A percentile compares a stretch with the other conserved stretches of the same genome.
Conservation (phyloP, 1,140 invertebrate genomes). For the Zaprionus nigranus region DNA sequence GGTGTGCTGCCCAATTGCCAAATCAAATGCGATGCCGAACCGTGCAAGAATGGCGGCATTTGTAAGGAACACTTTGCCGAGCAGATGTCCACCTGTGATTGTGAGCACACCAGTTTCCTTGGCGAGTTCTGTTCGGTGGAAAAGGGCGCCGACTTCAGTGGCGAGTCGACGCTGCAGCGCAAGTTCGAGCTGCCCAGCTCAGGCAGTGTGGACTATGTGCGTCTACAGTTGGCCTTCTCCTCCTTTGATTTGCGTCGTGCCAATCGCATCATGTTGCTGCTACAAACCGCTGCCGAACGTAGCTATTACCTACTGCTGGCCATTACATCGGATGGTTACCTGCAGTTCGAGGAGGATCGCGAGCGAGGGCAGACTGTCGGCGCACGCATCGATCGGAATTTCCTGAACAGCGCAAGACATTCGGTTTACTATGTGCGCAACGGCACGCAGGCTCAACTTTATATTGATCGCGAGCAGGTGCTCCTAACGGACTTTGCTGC, state of each 20-base stretch:
- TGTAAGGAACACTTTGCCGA: conserved; percentile 96
- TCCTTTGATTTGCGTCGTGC: conserved; percentile 90
- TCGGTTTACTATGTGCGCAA: conserved; percentile 93
- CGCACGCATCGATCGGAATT: conserved; percentile 90
- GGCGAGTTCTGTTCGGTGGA: conserved; percentile 91
- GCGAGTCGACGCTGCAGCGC: conserved; percentile 91
- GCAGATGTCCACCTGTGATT: conserved; percentile 93
- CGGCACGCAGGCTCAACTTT: conserved; percentile 88
- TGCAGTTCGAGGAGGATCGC: conserved; percentile 93
- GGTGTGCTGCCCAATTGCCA: conserved; percentile 92
- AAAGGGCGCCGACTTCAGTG: conserved; percentile 94
- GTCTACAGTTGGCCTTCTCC: conserved; percentile 93
- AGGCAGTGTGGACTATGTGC: conserved; percentile 89
- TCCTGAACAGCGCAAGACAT: conserved; percentile 92
- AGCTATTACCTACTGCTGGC: conserved; percentile 93
- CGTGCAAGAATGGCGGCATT: conserved; percentile 94
- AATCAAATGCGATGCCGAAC: conserved; percentile 94
- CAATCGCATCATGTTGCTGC: conserved; percentile 90
- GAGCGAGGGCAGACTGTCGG: conserved; percentile 89
- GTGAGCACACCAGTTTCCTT: conserved; percentile 94
- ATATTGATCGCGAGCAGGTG: conserved; percentile 91
- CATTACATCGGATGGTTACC: conserved; percentile 91
- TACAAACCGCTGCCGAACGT: conserved; percentile 92
- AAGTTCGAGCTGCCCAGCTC: conserved; percentile 88
- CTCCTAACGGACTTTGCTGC: conserved; percentile 88